Conservation (phyloP, 2,888 invertebrate species). For the Ptilodon capucinus region DNA sequence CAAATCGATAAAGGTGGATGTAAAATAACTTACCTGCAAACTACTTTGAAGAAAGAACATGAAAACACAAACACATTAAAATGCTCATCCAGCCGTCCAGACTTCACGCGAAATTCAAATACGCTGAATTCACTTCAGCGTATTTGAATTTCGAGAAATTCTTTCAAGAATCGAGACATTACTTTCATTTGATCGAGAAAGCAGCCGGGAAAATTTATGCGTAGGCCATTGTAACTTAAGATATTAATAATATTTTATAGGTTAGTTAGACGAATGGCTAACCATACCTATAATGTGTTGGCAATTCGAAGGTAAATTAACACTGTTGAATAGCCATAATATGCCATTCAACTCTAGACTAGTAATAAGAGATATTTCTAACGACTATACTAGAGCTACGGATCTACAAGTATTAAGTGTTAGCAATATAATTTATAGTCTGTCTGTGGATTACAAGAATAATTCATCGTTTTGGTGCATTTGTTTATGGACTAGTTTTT, state of each 20-base stretch:
- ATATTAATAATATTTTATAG: conserved; percentile 32
- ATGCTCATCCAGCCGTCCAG: background rate
- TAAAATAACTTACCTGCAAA: too few relatives aligned
- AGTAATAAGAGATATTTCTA: background rate
- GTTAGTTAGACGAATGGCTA: conserved; percentile 12
- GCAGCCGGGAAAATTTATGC: conserved; percentile 45
- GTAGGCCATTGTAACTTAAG: conserved; percentile 38
- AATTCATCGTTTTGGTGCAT: too few relatives aligned
- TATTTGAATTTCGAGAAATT: too few relatives aligned
- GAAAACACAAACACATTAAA: background rate
- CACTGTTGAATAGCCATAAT: background rate
- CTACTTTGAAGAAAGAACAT: too few relatives aligned
- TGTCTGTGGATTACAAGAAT: too few relatives aligned
- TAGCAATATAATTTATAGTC: too few relatives aligned
- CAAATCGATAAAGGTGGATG: too few relatives aligned
- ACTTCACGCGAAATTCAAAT: conserved; percentile 22
- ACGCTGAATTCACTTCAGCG: conserved; percentile 29
- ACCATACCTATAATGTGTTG: conserved; percentile 10
- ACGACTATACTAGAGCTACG: background rate
- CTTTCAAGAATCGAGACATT: conserved; percentile 43
- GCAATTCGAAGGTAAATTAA: conserved; percentile 6
- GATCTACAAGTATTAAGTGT: background rate
- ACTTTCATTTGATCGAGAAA: conserved; percentile 52
- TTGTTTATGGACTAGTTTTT: too few relatives aligned
- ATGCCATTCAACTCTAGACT: background rate